Evolutionary conservation across 2,113 vertebrate species (phyloP).

Genomic region (Suricata suricatta): DNA sequence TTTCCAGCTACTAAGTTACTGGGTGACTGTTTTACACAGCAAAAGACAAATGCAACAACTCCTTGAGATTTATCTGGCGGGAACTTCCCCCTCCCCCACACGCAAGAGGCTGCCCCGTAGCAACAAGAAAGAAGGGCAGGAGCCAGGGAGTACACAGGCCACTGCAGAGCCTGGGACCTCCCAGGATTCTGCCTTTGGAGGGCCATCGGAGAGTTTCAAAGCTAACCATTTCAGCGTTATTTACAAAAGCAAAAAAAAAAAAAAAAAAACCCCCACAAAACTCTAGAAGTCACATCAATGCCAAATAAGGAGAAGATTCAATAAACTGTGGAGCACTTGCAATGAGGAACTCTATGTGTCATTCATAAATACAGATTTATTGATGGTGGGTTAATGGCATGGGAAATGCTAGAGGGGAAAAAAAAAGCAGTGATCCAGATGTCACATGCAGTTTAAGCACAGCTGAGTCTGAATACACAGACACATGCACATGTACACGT

Average conservation of each 20-base stretch:
- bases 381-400: not conserved
- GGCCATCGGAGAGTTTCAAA: not conserved
- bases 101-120: not conserved
- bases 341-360: not conserved
- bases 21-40: not conserved
- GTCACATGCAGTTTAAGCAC: not conserved
- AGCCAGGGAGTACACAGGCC: not conserved
- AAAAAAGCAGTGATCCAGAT: not conserved
- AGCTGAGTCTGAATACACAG: not conserved
- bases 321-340: not conserved
- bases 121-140: not conserved
- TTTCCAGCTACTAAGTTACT: not conserved
- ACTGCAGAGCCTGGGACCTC: not conserved
- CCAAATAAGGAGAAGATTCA: not conserved
- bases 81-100: not conserved
- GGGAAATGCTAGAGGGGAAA: not conserved
- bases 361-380: not conserved
- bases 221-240: not conserved
- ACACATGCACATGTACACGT: not conserved
- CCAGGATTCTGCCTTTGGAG: not conserved
- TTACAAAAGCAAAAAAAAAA: not conserved
- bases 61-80: not conserved
- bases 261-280: too few species aligned
- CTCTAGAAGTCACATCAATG: not conserved
- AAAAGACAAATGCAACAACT: not conserved